Percentiles rank a stretch among this genome's conserved stretches.
phyloP scores from a whole-genome alignment of 2,888 invertebrate genomes.

The Apotomis turbidana region DNA sequence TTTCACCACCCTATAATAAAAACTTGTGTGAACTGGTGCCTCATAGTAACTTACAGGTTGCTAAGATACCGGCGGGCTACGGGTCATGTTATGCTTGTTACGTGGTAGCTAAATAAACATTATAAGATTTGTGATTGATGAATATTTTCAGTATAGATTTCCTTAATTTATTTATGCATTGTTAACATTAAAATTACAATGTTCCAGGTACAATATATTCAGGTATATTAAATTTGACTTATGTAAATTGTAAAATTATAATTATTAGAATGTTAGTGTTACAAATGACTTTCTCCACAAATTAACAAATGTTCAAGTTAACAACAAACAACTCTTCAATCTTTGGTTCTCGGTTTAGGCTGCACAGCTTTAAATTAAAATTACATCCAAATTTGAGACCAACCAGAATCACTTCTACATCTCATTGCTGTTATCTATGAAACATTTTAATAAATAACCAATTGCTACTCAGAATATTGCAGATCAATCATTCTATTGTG shows the following conservation, averaged over 20 bases:
- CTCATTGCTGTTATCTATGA: neutral
- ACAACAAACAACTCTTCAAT: conserved; percentile 30
- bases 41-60: neutral
- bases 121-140: conserved; percentile 22
- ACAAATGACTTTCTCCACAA: conserved; percentile 24
- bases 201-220: conserved; percentile 42
- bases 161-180: conserved; percentile 37
- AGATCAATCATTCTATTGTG: conserved; percentile 19
- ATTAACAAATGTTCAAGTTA: conserved; percentile 24
- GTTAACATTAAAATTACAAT: conserved; percentile 40
- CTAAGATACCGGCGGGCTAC: neutral
- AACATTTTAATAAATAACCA: conserved; percentile 15
- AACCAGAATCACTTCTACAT: neutral
- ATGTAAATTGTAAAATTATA: conserved; percentile 36
- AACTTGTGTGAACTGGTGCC: neutral
- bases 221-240: conserved; percentile 40
- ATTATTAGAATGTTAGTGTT: conserved; percentile 34
- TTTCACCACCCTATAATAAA: no score
- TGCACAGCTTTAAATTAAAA: conserved; percentile 15
- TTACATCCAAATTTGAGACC: conserved; percentile 32
- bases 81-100: neutral
- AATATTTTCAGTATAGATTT: conserved; percentile 21
- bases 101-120: neutral
- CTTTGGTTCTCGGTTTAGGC: conserved; percentile 41
- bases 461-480: conserved; percentile 23